phyloP scores from a whole-genome alignment of 2,797 vertebrate species.

The Lateolabrax maculatus region DNA sequence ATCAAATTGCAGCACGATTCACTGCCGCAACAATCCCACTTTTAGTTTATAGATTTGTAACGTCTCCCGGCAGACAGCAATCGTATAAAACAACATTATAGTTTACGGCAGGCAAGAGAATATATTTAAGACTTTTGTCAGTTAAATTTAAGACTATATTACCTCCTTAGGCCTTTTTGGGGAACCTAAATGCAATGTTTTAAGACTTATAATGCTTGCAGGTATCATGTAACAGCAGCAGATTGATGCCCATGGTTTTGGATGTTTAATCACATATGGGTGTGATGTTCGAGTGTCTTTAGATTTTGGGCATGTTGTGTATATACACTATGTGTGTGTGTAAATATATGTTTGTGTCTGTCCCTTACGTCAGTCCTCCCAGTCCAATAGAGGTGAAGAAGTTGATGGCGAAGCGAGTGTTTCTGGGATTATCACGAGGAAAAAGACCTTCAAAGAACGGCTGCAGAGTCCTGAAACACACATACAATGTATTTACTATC shows the following conservation, averaged over 20 bases:
- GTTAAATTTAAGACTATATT: too few relatives aligned
- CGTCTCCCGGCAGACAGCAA: too few relatives aligned
- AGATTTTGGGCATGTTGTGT: background rate
- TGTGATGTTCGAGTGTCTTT: background rate
- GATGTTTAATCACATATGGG: background rate
- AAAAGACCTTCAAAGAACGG: slow-evolving; percentile 96
- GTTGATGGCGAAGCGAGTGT: slow-evolving; percentile 98
- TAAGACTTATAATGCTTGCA: background rate
- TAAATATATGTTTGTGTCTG: background rate
- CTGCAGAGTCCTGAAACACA: slow-evolving; percentile 88
- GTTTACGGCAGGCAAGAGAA: too few relatives aligned
- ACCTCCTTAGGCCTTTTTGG: too few relatives aligned
- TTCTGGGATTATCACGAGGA: slow-evolving; percentile 97
- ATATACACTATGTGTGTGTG: background rate
- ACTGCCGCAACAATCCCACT: too few relatives aligned
- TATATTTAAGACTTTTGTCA: too few relatives aligned
- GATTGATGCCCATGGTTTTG: background rate
- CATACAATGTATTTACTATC: background rate
- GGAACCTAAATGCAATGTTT: background rate
- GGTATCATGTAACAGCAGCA: background rate
- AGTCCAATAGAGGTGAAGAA: slow-evolving; percentile 99
- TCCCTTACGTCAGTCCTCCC: slow-evolving; percentile 95
- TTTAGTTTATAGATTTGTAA: too few relatives aligned
- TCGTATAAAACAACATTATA: too few relatives aligned
- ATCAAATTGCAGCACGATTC: too few relatives aligned